Evolutionary conservation across 2,113 vertebrate genomes (phyloP), one percentile per base, ranked within the genome.

Genomic region (Alligator sinensis): DNA sequence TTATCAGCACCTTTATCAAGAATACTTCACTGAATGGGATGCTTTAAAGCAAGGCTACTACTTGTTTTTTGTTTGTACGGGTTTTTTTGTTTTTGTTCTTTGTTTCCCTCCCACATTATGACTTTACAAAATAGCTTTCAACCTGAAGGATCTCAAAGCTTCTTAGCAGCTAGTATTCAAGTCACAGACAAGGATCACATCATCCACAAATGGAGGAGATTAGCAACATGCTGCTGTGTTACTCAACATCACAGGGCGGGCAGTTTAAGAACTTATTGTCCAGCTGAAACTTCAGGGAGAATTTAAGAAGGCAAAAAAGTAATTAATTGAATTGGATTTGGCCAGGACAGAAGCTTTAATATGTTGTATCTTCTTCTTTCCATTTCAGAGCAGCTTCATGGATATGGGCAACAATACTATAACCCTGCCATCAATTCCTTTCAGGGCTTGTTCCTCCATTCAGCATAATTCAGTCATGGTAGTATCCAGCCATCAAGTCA

Each of bases 301-400:
- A 94, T 89, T 90, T 86, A 86, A 89, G 91, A 95, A 94, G 82
- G 84, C 84, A 77, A 84, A 91, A 47, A 77, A 94, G 93, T 94
- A 96, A 96, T 97, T 96, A 97, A 97, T 70, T 94, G 94, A 96
- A 85, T 95, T 97, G 96, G 96, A 74, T 89, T 84, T 89, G 75
- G 92, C 96, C 95, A 96, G 94, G 80, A 61, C 59, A 86, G 55
- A 87, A 82, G 64, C 82, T 95, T 92, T 86, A 95, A 96, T 93
- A 84, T n/a, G 47, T 9, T 47, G 8, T 47, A 47, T 47, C 9
- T 47, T 47, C 47, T 47, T 47, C 8, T 47, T 47, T 47, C 47
- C 47, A 47, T 47, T 47, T 47, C 47, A 47, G 47, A 47, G 3
- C 80, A 84, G 82, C 68, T 87, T 77, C 89, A 57, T 82, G 87